Evolutionary conservation across 2,888 invertebrate genomes (phyloP).

Genomic region (Dryococelus australis): DNA sequence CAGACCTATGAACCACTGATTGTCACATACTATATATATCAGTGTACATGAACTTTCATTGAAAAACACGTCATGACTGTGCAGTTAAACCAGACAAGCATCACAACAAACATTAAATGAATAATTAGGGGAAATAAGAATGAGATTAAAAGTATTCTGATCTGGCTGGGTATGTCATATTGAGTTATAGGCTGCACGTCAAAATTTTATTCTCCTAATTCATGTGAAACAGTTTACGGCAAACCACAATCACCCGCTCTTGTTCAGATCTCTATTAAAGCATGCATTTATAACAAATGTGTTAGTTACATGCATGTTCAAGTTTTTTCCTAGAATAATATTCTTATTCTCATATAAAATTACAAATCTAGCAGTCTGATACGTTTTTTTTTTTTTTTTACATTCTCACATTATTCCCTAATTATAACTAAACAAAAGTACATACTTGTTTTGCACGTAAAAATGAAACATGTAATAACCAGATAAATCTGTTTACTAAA

Average conservation of each 20-base stretch:
- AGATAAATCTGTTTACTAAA: not conserved
- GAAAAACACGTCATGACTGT: too few relatives aligned
- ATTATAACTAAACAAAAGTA: not conserved
- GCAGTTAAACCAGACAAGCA: too few relatives aligned
- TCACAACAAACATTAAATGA: too few relatives aligned
- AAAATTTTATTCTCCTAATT: too few relatives aligned
- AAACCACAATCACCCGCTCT: not conserved
- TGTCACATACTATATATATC: too few relatives aligned
- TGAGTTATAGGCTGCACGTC: too few relatives aligned
- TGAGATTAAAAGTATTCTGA: too few relatives aligned
- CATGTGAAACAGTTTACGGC: too few relatives aligned
- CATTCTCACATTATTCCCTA: not conserved
- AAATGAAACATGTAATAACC: not conserved
- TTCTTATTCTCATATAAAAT: conserved; percentile 10
- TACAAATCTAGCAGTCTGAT: conserved; percentile 5
- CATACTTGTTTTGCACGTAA: not conserved
- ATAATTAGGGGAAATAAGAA: too few relatives aligned
- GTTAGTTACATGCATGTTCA: not conserved
- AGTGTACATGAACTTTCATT: too few relatives aligned
- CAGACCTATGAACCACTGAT: too few relatives aligned
- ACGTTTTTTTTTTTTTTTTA: not conserved
- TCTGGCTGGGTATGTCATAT: too few relatives aligned
- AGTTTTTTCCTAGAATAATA: not conserved
- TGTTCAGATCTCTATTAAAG: not conserved
- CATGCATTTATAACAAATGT: not conserved